Base-by-base conservation (phyloP, 2,797 vertebrate genomes). In the Scomberomorus guttatus region DNA sequence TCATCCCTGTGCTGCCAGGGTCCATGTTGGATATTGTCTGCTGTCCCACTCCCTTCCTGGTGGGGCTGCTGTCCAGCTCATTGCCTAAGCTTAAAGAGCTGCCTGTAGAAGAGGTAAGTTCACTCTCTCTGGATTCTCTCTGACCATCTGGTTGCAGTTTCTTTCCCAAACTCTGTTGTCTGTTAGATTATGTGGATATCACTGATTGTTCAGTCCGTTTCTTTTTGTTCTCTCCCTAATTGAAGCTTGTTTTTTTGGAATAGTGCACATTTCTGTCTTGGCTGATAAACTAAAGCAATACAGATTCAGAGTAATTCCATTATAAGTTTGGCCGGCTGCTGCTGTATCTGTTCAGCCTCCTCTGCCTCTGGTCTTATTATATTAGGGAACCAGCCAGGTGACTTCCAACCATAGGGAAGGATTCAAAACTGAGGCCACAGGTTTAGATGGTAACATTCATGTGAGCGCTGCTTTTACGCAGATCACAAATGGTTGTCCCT, bases 11-110 rank as follows among this genome's bases (percentile, higher is more conserved):
- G 37, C 96, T 99, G 60, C 98, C 98, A 0, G 96, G 96, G 2
- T 97, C 98, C 90, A 99, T 99, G 98, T 95, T 99, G 82, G 98
- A 99, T 90, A 99, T 99, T 0, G 98, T 99, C 83, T 99, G 98
- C 94, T 99, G 98, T 89, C 98, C 98, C 54, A 99, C 98, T 0
- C 98, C 98, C 29, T 99, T 99, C 94, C 95, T 99, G 86, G 98
- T 99, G 85, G 98, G 98, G 70, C 94, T 99, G 91, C 96, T 99
- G 77, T 98, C 98, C 94, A 98, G 96, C 88, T 99, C 98, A 1
- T 90, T 99, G 90, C 97, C 98, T 54, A 98, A 98, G 86, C 96
- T 99, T 75, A 99, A 99, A 94, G 98, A 99, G 58, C 92, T 99
- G 70, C 98, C 98, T 0, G 97, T 99, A 55, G 98, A 99, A 90